Percentiles rank a stretch among this genome's conserved stretches.
phyloP scores from a whole-genome alignment of 2,113 vertebrate species.

The Rhabdomys dilectus region DNA sequence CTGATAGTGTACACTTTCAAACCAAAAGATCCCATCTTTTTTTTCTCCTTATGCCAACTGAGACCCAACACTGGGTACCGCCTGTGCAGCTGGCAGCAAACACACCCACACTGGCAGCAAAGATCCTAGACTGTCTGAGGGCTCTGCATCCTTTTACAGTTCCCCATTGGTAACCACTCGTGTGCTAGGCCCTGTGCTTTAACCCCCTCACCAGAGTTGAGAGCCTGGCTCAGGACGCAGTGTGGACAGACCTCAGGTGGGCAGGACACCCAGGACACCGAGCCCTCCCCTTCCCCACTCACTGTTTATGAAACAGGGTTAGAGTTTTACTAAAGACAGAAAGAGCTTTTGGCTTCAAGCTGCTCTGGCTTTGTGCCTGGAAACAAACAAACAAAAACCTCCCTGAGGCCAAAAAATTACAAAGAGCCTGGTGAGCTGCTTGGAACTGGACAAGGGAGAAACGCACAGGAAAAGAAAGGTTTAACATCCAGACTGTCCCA shows the following conservation, averaged over 20 bases:
- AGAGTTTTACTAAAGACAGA: conserved; percentile 65
- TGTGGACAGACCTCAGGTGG: not conserved
- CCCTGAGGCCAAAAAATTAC: not conserved
- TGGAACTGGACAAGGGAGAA: not conserved
- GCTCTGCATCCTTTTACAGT: rapidly evolving
- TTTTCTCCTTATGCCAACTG: not conserved
- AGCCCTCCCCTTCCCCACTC: not conserved
- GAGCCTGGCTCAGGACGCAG: rapidly evolving
- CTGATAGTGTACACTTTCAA: not conserved
- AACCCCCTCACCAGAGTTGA: rapidly evolving
- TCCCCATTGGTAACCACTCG: not conserved
- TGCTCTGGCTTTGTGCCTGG: conserved; percentile 61
- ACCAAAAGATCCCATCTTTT: not conserved
- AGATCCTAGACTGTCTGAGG: rapidly evolving
- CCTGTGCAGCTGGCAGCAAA: not conserved
- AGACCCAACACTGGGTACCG: not conserved
- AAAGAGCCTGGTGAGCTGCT: not conserved
- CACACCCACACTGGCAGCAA: not conserved
- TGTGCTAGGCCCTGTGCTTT: not conserved
- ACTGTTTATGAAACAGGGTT: conserved; percentile 24
- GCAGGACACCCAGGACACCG: not conserved
- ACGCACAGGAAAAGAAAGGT: not conserved
- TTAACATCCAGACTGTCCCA: rapidly evolving
- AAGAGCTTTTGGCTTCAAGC: conserved; percentile 45
- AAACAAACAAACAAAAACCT: not conserved